Evolutionary conservation across 2,888 invertebrate species (phyloP), one percentile per base, ranked within the genome.

Genomic region (Lumbricus terrestris): DNA sequence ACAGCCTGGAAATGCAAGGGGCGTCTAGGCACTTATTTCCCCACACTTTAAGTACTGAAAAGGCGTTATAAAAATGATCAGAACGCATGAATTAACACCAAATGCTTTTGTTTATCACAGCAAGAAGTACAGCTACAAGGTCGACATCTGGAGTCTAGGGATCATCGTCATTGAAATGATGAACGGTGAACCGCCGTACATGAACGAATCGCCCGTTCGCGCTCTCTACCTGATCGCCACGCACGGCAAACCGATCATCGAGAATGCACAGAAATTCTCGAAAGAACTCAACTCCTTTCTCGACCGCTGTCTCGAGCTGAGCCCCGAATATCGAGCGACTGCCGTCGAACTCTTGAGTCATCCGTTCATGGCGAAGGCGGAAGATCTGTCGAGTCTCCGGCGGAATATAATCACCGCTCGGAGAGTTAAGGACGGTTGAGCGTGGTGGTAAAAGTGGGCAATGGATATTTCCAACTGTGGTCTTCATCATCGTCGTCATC

Each of bases 111-210:
- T 69, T 69, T 69, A 29, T 69, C 29, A 69, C 85, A 95, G 99
- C 94, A 99, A 99, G 95, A 99, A 99, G 95, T 99, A 99, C 95
- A 99, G 99, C 91, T 99, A 99, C 92, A 99, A 96, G 91, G 98
- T 99, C 92, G 99, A 99, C 95, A 97, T 99, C 91, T 99, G 99
- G 95, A 99, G 99, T 90, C 96, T 99, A 94, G 99, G 99, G 93
- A 99, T 99, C 94, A 99, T 99, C 99, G 99, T 99, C 89, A 99
- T 99, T 94, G 99, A 99, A 96, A 99, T 99, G 99, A 98, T 99
- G 92, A 99, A 99, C 96, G 99, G 99, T 91, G 99, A 99, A 95
- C 99, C 99, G 82, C 99, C 99, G 4, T 99, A 99, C 96, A 96
- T 99, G 92, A 99, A 99, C 95, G 99, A 99, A 96, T 99, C 99